A percentile compares a stretch with the other conserved stretches of the same genome.
These are phyloP conservation scores for Aurelia aurita complex sp. Pacific DNA, from an alignment of 30 jellyfish, hydroid and myxozoan genomes.

Conservation along the genomic window DNA sequence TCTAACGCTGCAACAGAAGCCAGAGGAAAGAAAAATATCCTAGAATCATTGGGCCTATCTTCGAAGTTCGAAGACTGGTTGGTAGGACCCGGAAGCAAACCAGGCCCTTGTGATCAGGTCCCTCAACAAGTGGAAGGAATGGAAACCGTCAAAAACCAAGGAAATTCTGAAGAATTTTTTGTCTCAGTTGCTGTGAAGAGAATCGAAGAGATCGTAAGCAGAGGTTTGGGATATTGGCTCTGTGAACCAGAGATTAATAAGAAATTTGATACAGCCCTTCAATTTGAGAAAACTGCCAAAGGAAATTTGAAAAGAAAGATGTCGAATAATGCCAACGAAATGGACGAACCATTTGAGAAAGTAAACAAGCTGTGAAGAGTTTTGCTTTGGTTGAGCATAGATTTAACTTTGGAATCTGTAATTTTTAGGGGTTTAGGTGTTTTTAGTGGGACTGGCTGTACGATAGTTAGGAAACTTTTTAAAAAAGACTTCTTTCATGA, in stretches of 20 bases:
- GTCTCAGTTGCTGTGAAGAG: not conserved
- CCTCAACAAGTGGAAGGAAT: not conserved
- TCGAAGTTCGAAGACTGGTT: conserved; percentile 18
- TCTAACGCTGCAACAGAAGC: not conserved
- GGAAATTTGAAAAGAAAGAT: not conserved
- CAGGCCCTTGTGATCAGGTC: not conserved
- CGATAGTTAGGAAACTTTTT: no score
- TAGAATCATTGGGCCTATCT: conserved; percentile 18
- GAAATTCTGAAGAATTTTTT: not conserved
- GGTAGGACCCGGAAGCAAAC: not conserved
- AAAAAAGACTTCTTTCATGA: no score
- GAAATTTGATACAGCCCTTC: conserved; percentile 1
- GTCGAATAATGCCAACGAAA: not conserved
- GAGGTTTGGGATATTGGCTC: not conserved
- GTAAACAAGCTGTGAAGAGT: no score
- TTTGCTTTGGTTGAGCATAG: no score
- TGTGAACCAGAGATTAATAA: conserved; percentile 4
- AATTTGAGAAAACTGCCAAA: not conserved
- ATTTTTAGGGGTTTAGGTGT: no score
- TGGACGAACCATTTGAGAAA: not conserved
- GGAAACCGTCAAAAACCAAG: not conserved
- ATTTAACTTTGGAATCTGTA: no score
- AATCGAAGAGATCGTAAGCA: conserved; percentile 14
- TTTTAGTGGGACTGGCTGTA: no score
- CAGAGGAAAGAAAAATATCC: not conserved